These are phyloP conservation scores for Potamilus streckersoni DNA, from an alignment of 1,140 invertebrate species.

Conservation along the genomic window DNA sequence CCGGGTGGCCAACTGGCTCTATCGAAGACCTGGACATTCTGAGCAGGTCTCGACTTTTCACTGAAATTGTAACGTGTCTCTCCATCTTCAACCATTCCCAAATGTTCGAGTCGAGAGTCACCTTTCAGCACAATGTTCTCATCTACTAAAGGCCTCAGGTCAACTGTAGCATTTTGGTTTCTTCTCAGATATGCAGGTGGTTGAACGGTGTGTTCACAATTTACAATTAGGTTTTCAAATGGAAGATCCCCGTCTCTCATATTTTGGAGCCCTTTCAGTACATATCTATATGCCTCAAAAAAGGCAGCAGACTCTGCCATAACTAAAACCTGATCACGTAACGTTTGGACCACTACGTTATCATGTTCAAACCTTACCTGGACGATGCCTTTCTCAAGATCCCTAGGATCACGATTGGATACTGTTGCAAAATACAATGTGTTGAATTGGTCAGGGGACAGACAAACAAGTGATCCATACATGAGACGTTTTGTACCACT, in stretches of 20 bases:
- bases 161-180: constrained; percentile 19
- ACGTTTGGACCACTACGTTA: constrained; percentile 12
- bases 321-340: constrained; percentile 28
- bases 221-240: constrained; percentile 59
- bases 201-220: constrained; percentile 42
- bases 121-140: constrained; percentile 31
- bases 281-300: constrained; percentile 70
- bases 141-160: constrained; percentile 46
- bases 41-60: constrained; percentile 19
- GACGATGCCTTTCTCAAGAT: constrained; percentile 38
- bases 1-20: constrained; percentile 45
- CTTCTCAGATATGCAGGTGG: constrained; percentile 45
- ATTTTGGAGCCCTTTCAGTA: constrained; percentile 65
- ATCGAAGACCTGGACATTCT: constrained; percentile 24
- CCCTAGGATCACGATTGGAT: constrained; percentile 69
- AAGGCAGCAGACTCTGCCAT: constrained; percentile 70
- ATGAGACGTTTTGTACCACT: constrained; percentile 74
- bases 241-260: constrained; percentile 61
- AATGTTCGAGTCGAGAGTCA: constrained; percentile 7
- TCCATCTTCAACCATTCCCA: constrained; percentile 6
- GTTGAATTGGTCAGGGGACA: constrained; percentile 77
- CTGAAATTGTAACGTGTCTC: constrained; percentile 9
- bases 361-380: constrained; percentile 61
- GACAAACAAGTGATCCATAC: constrained; percentile 78
- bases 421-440: constrained; percentile 78